phyloP scores from a whole-genome alignment of 2,113 vertebrate species.

The Colossoma macropomum region DNA sequence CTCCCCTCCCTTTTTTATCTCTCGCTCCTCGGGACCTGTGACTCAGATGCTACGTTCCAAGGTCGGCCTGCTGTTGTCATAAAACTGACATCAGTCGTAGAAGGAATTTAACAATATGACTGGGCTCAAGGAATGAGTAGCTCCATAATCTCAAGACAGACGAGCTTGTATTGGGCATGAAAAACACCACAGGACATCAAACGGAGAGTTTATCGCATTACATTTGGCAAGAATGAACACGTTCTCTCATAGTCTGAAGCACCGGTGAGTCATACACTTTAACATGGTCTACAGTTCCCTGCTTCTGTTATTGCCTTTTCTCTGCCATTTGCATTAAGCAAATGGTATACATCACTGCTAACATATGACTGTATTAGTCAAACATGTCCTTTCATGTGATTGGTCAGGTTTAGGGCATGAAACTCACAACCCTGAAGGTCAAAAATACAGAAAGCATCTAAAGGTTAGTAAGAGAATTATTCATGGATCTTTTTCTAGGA shows the following conservation, averaged over 20 bases:
- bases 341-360: not conserved
- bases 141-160: conserved; percentile 31
- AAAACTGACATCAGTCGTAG: conserved; percentile 22
- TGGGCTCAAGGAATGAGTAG: not conserved
- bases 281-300: not conserved
- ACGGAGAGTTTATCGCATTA: conserved; percentile 29
- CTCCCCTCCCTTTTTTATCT: not conserved
- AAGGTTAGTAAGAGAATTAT: not conserved
- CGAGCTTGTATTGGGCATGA: not conserved
- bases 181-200: conserved; percentile 14
- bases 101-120: conserved; percentile 7
- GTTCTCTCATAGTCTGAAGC: not conserved
- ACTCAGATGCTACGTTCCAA: conserved; percentile 38
- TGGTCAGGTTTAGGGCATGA: not conserved
- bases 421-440: not conserved
- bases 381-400: not conserved
- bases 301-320: not conserved
- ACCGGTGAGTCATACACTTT: conserved; percentile 29
- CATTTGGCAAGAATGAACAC: not conserved
- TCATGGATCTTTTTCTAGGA: not conserved
- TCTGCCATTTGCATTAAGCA: not conserved
- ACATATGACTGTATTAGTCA: not conserved
- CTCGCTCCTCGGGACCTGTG: conserved; percentile 26
- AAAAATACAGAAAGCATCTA: not conserved
- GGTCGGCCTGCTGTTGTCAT: conserved; percentile 32